Conservation (phyloP, 2,888 invertebrate genomes). For the Mythimna impura region DNA sequence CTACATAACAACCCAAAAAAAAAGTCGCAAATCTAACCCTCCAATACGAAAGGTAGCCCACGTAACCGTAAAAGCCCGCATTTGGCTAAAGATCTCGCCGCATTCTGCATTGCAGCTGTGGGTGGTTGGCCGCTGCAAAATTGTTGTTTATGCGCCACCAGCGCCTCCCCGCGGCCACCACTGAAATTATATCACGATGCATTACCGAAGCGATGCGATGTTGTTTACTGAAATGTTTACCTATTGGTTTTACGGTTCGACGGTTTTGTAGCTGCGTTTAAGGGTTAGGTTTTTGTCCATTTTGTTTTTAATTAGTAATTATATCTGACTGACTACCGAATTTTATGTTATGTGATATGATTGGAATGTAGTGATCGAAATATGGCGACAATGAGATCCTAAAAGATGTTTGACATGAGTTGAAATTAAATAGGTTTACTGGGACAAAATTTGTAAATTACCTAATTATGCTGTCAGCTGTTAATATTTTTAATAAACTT, state of each 20-base stretch:
- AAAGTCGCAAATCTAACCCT: constrained; percentile 16
- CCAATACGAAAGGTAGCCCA: constrained; percentile 27
- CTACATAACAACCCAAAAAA: neutral
- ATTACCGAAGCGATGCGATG: constrained; percentile 57
- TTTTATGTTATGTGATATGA: too few species aligned
- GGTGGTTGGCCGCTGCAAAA: constrained; percentile 66
- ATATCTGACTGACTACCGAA: too few species aligned
- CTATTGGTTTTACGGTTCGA: constrained; percentile 19
- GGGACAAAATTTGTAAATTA: neutral
- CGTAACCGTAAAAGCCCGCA: constrained; percentile 58
- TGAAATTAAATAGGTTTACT: neutral
- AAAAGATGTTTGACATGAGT: neutral
- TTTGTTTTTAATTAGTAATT: neutral
- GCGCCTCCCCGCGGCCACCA: constrained; percentile 61
- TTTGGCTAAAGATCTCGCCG: constrained; percentile 64
- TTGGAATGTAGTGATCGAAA: too few species aligned
- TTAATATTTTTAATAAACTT: neutral
- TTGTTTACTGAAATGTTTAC: constrained; percentile 53
- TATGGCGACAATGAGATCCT: too few species aligned
- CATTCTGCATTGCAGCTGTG: constrained; percentile 66
- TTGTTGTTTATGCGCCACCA: constrained; percentile 73
- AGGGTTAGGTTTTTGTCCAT: neutral
- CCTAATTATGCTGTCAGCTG: neutral
- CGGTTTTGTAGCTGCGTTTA: constrained; percentile 9
- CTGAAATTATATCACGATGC: constrained; percentile 62